Evolutionary conservation across 2,113 vertebrate genomes (phyloP).

Genomic region (Rhinopomastus cyanomelas): DNA sequence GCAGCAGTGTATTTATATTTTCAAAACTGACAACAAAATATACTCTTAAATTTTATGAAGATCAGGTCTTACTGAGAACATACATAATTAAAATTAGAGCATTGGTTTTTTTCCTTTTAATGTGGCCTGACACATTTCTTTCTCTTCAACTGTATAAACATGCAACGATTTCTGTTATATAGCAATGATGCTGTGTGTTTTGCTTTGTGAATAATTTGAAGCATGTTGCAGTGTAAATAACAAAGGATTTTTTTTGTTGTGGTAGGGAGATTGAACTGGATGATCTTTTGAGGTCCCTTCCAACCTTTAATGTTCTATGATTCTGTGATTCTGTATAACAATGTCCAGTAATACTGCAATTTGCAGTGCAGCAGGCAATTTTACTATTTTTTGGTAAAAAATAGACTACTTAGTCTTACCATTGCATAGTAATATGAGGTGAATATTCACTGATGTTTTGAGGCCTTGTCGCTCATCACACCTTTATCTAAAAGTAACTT

Average conservation of each 20-base stretch:
- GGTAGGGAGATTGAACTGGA: too few relatives aligned
- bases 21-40: not conserved
- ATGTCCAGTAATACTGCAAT: not conserved
- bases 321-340: too few relatives aligned
- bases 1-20: not conserved
- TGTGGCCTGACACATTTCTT: not conserved
- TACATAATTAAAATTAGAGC: not conserved
- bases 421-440: constrained; percentile 13
- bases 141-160: not conserved
- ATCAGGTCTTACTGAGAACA: not conserved
- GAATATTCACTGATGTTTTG: constrained; percentile 28
- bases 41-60: not conserved
- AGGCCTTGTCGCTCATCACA: not conserved
- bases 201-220: not conserved
- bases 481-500: not conserved
- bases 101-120: not conserved
- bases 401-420: not conserved
- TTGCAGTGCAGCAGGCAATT: constrained; percentile 19
- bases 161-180: not conserved
- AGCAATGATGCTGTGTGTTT: not conserved
- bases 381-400: not conserved
- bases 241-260: not conserved
- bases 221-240: not conserved
- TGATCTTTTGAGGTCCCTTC: too few relatives aligned
- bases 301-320: too few relatives aligned